Evolutionary conservation across 2,888 invertebrate species (phyloP), one percentile per base, ranked within the genome.

Genomic region (Blastobasis adustella): DNA sequence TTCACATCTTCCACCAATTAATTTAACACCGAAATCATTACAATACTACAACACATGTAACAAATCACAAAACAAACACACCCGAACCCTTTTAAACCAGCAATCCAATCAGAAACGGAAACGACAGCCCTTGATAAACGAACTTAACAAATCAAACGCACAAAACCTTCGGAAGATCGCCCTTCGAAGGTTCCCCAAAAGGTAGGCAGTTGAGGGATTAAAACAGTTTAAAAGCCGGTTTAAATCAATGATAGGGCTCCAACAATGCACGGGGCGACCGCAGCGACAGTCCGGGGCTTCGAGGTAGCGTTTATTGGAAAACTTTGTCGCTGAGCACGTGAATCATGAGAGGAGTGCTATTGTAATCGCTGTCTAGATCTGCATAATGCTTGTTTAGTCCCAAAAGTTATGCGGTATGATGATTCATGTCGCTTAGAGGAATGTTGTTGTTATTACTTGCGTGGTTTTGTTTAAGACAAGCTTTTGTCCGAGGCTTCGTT

Each of bases 231-330:
- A 58, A 56, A 56, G 58, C 54, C 50, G 56, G 65, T 62, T 69
- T 68, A 70, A 79, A 79, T 74, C 74, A 76, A 73, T 76, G 69
- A 69, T 54, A 55, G 64, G 62, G 61, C 63, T 59, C 63, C 73
- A 76, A 80, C 84, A 84, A 82, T 79, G 79, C 77, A 69, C 58
- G 66, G 62, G 62, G 70, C 62, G 68, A 76, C 82, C 82, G 67
- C 81, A 73, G 61, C 64, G 73, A 73, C 79, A 74, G 72, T 71
- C 66, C 67, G 66, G 3, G 60, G 63, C 61, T 61, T 54, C 69
- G 66, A 70, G 71, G 75, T 76, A 73, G 71, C 82, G 72, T 79
- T 83, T 86, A 87, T 87, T 87, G 83, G 84, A 84, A 85, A 86
- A 87, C 78, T 86, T 86, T 72, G 63, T 63, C 65, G 71, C 71